Base-by-base conservation (phyloP, 2,797 vertebrate genomes). In the Hippocampus kuda region DNA sequence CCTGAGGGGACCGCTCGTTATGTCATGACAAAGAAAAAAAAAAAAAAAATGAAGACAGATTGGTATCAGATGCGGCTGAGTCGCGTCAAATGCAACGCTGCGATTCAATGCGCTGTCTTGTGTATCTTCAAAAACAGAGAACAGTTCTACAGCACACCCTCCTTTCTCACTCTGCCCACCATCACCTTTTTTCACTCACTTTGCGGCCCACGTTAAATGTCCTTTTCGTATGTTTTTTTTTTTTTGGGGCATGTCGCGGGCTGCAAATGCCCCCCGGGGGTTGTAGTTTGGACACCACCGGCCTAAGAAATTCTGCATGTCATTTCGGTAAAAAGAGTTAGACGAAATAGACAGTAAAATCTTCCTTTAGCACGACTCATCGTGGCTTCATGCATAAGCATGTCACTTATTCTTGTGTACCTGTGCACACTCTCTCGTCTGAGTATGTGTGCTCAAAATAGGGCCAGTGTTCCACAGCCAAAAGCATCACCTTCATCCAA, bases 381-480 rank as follows among this genome's bases (percentile, higher is more conserved):
- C 56, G 42, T 4, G 15, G 38, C 44, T 44, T 76, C 56, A 65
- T 65, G 27, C 54, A 53, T 72, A 76, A 78, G 64, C 67, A 7
- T 13, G 60, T 30, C 56, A 75, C 78, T 69, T 46, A 62, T 42
- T 67, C 60, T 68, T 75, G 61, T 70, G 41, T n/a, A 69, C 72
- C 49, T 46, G 75, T 53, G 24, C 38, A 57, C 68, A 69, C 11
- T 2, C 69, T 49, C 48, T 53, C 22, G n/a, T 42, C 34, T 54
- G 18, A 51, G 18, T 66, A 48, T 69, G 66, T 74, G 69, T 73
- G 63, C 81, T 68, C 74, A 42, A 77, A 73, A 78, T 63, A 49
- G 53, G 79, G 77, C 65, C 77, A 84, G 77, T 77, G 76, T 85
- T 84, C 81, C 75, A 74, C 77, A 79, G 80, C 82, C 77, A 78